These are phyloP conservation scores for Pseudotriccus pelzelni DNA, from an alignment of 2,797 vertebrate species.

Conservation along the genomic window DNA sequence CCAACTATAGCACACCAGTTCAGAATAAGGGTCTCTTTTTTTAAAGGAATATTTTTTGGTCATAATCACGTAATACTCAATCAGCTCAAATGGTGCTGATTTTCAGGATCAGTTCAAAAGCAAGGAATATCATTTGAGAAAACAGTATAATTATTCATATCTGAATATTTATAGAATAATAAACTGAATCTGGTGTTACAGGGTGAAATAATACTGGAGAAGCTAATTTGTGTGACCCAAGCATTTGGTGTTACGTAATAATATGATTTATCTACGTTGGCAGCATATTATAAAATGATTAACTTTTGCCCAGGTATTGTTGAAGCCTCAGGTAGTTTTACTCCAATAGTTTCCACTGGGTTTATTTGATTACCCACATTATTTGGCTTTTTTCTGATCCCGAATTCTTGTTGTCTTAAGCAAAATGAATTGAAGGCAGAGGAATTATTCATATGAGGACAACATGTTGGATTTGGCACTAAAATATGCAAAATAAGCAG, in stretches of 20 bases:
- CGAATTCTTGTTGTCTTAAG: constrained; percentile 32
- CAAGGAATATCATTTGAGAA: not conserved
- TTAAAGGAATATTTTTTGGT: not conserved
- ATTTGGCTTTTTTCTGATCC: constrained; percentile 32
- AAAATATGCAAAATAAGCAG: constrained; percentile 2
- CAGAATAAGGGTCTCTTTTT: not conserved
- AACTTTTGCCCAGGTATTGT: not conserved
- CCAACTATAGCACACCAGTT: not conserved
- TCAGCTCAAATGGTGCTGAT: not conserved
- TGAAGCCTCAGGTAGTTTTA: not conserved
- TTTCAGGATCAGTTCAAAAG: not conserved
- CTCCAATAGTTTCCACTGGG: not conserved
- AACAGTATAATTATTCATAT: not conserved
- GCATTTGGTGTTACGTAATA: not conserved
- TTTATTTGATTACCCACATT: not conserved
- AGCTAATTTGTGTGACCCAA: not conserved
- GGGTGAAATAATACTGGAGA: not conserved
- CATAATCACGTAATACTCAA: not conserved
- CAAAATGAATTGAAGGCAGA: not conserved
- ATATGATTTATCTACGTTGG: not conserved
- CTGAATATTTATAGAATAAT: not conserved
- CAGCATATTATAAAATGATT: not conserved
- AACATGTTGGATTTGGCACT: constrained; percentile 5
- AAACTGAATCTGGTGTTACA: not conserved
- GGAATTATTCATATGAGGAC: not conserved